These are phyloP conservation scores for Sussaba pulchella DNA, from an alignment of 2,888 invertebrate species.

Conservation along the genomic window DNA sequence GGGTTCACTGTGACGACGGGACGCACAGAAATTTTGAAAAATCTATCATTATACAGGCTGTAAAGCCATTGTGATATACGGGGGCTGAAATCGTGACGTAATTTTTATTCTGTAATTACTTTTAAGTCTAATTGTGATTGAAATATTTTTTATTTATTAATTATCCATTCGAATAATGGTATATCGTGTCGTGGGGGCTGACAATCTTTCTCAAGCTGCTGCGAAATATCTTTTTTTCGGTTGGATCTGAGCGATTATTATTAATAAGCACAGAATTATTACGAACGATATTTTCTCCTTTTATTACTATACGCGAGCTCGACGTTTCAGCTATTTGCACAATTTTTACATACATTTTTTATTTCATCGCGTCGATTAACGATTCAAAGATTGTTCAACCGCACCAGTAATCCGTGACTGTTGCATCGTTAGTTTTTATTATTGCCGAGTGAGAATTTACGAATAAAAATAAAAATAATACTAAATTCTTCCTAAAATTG, in stretches of 20 bases:
- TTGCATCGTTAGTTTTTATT: not conserved
- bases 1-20: not conserved
- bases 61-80: constrained; percentile 15
- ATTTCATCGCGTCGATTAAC: not conserved
- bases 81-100: no score
- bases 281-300: not conserved
- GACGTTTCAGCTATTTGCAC: not conserved
- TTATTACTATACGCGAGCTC: not conserved
- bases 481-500: no score
- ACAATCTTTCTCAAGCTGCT: constrained; percentile 39
- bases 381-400: not conserved
- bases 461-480: no score
- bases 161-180: not conserved
- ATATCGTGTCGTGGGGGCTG: not conserved
- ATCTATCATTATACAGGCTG: constrained; percentile 1
- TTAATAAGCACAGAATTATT: constrained; percentile 1
- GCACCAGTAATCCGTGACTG: not conserved
- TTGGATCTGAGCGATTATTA: constrained; percentile 37
- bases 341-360: not conserved
- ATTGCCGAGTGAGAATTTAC: not conserved
- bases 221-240: constrained; percentile 25
- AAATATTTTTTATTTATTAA: not conserved
- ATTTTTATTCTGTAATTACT: not conserved
- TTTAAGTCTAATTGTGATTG: not conserved
- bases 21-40: not conserved